Base-by-base conservation (phyloP, 2,113 vertebrate genomes). In the Ahaetulla prasina region DNA sequence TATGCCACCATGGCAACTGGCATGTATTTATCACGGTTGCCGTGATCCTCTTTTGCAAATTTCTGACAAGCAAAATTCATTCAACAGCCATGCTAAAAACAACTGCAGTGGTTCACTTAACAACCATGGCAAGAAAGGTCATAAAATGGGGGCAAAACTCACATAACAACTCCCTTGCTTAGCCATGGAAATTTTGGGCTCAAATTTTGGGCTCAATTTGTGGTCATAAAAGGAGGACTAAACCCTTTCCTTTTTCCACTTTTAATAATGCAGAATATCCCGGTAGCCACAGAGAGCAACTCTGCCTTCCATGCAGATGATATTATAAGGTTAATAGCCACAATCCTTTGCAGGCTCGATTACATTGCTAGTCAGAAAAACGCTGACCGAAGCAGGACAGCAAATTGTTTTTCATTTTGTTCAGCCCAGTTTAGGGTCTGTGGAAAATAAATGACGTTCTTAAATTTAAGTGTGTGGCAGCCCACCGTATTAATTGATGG, bases 401-500 rank as follows among this genome's bases (percentile, higher is more conserved):
- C 47, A 91, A 93, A 94, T 85, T 93, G 91, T 90, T 95, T 90
- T 91, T 94, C 93, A 53, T 96, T 96, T 96, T 95, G 68, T 94
- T 95, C 92, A 7, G 80, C 74, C 86, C 89, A 55, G 91, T 96
- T 96, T 94, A 94, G 94, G 88, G 49, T 22, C 89, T 87, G 87
- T 92, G 87, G 53, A 0, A 9, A 95, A 96, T 95, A 95, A 95
- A 94, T 95, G 92, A 95, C 0, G 2, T 93, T 94, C 63, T 86
- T 68, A 35, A 25, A 92, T 95, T 95, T 95, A 95, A 94, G 47
- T 91, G 35, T 84, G 30, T 80, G 91, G 90, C 90, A 80, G 93
- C 87, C 45, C 27, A 93, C 57, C 25, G 88, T 20, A 2, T 86
- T 96, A 95, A 96, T 93, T 96, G 57, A 93, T 93, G 60, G 89